Evolutionary conservation across 2,888 invertebrate genomes (phyloP).

Genomic region (Bellardia bayeri): DNA sequence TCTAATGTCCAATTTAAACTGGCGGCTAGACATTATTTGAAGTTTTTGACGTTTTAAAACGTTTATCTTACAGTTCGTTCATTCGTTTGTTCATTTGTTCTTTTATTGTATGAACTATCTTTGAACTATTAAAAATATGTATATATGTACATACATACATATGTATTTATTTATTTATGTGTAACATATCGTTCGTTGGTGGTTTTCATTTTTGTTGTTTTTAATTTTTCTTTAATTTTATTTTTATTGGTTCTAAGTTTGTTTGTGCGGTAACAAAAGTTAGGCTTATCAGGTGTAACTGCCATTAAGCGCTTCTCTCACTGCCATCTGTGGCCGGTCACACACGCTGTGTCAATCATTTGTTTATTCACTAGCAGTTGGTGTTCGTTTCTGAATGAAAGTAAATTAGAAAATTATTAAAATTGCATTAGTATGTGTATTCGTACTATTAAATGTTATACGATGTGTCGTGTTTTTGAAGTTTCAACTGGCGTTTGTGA

Average conservation of each 20-base stretch:
- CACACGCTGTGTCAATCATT: slow-evolving; percentile 5
- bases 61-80: slow-evolving; percentile 18
- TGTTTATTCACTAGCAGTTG: slow-evolving; percentile 10
- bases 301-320: slow-evolving; percentile 32
- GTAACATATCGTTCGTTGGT: not conserved
- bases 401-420: not conserved
- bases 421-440: no score
- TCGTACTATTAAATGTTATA: no score
- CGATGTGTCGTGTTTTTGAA: no score
- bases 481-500: no score
- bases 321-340: not conserved
- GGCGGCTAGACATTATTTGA: slow-evolving; percentile 16
- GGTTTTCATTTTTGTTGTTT: no score
- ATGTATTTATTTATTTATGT: not conserved
- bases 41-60: slow-evolving; percentile 50
- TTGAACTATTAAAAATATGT: not conserved
- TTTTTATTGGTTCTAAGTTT: slow-evolving; percentile 6
- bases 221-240: no score
- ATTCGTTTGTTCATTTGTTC: not conserved
- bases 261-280: slow-evolving; percentile 1
- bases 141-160: no score
- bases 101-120: not conserved
- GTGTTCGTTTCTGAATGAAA: not conserved
- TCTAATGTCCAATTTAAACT: slow-evolving; percentile 18
- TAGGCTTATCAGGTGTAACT: slow-evolving; percentile 55